Evolutionary conservation across 2,113 vertebrate species (phyloP).

Genomic region (Gnathonemus echidnorhynchus): DNA sequence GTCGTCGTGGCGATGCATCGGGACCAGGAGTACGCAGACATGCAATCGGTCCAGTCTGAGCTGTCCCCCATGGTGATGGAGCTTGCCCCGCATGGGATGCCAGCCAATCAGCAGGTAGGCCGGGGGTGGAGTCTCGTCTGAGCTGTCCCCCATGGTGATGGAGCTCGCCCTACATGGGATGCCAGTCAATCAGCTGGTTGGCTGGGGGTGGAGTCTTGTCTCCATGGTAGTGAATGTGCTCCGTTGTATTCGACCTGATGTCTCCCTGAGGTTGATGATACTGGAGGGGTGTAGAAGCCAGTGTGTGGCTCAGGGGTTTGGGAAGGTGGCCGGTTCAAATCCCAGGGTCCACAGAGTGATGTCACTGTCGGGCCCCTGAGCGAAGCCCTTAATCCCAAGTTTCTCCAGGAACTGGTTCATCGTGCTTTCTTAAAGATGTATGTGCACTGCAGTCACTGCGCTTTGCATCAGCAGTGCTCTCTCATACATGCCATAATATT

Average conservation of each 20-base stretch:
- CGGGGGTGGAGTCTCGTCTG: conserved; percentile 36
- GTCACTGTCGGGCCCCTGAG: background rate
- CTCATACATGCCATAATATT: background rate
- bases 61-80: conserved; percentile 91
- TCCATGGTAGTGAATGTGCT: background rate
- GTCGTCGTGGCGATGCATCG: conserved; percentile 81
- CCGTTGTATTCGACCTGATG: background rate
- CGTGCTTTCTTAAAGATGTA: background rate
- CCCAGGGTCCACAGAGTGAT: background rate
- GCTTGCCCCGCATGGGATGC: conserved; percentile 77
- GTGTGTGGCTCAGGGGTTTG: background rate
- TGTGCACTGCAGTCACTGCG: background rate
- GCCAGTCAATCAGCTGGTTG: conserved; percentile 80
- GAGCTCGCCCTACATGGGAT: conserved; percentile 81
- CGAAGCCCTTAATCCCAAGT: background rate
- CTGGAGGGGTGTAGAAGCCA: background rate
- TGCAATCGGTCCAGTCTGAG: conserved; percentile 82
- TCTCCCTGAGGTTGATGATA: background rate
- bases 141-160: conserved; percentile 88
- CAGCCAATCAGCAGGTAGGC: conserved; percentile 78
- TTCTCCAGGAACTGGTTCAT: background rate
- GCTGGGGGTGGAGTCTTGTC: background rate
- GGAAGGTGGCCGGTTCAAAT: background rate
- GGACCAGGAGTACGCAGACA: conserved; percentile 79
- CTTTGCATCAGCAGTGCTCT: background rate